Evolutionary conservation across 2,888 invertebrate genomes (phyloP).

Genomic region (Sepiola atlantica): DNA sequence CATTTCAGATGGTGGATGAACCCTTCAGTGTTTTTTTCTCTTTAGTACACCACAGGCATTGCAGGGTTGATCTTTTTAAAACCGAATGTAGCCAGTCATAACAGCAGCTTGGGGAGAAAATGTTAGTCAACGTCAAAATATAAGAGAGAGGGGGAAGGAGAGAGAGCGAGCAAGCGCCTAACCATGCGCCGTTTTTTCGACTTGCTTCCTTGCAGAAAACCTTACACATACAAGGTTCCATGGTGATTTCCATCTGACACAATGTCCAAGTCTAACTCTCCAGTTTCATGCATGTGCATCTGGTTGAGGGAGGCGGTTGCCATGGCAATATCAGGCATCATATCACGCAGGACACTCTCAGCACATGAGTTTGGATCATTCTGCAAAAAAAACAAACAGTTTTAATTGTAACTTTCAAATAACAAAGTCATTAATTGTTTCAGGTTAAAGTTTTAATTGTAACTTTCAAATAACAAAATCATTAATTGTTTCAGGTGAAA

Average conservation of each 20-base stretch:
- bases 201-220: background rate
- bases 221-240: slow-evolving; percentile 61
- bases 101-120: background rate
- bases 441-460: background rate
- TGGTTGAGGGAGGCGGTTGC: slow-evolving; percentile 85
- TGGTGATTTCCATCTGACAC: slow-evolving; percentile 80
- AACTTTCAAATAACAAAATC: background rate
- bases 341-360: slow-evolving; percentile 84
- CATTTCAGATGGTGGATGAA: slow-evolving; percentile 12
- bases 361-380: slow-evolving; percentile 79
- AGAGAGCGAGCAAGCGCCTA: background rate
- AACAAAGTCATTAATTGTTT: background rate
- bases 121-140: slow-evolving; percentile 6
- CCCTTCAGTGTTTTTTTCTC: background rate
- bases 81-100: background rate
- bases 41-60: background rate
- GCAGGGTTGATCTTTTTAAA: background rate
- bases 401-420: background rate
- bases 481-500: background rate
- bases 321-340: slow-evolving; percentile 89
- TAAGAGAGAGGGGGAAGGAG: background rate
- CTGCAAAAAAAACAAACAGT: slow-evolving; percentile 51
- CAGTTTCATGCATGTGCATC: slow-evolving; percentile 73
- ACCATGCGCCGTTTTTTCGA: background rate
- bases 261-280: slow-evolving; percentile 85